These are phyloP conservation scores for Propithecus perrieri DNA, from an alignment of 2,797 vertebrate genomes.

Conservation along the genomic window DNA sequence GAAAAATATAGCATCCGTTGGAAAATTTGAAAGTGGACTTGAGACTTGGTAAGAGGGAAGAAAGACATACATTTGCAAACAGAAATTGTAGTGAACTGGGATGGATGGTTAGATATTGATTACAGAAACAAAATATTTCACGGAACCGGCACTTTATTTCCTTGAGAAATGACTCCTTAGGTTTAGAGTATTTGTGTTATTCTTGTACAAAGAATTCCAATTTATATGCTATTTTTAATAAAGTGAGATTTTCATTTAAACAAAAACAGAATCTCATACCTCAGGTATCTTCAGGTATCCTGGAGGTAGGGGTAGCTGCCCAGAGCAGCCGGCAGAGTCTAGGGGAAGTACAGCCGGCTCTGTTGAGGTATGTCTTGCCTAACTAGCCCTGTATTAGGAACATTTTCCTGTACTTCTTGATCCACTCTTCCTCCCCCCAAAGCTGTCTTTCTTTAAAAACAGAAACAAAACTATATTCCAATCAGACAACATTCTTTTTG, in stretches of 20 bases:
- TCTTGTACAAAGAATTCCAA: not conserved
- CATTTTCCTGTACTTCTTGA: not conserved
- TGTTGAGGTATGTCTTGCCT: not conserved
- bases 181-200: not conserved
- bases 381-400: not conserved
- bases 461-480: not conserved
- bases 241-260: not conserved
- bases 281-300: not conserved
- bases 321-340: fast-evolving
- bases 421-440: not conserved
- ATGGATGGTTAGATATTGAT: slow-evolving; percentile 56
- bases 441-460: not conserved
- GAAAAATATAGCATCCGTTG: not conserved
- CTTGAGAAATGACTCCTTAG: not conserved
- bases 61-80: not conserved
- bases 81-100: slow-evolving; percentile 10
- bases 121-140: slow-evolving; percentile 21
- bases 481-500: not conserved
- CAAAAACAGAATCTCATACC: not conserved
- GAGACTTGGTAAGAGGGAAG: not conserved
- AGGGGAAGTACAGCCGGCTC: not conserved
- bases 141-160: not conserved
- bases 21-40: not conserved
- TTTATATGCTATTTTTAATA: slow-evolving; percentile 26
- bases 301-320: not conserved